Conservation (phyloP, 2,113 vertebrate genomes). For the Euleptes europaea region DNA sequence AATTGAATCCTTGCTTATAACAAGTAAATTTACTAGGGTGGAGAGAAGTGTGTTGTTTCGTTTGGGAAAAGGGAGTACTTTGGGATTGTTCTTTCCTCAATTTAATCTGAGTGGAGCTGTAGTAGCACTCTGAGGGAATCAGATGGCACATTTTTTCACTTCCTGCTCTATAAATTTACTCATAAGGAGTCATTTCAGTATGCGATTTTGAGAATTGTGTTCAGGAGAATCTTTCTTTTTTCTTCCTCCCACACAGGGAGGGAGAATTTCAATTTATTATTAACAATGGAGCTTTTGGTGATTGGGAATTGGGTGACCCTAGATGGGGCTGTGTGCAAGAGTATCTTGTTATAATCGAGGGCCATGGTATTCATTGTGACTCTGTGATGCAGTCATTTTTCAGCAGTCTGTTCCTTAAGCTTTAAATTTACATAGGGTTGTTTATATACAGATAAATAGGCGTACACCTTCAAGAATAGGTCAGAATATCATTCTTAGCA, state of each 20-base stretch:
- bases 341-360: background rate
- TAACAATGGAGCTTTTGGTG: background rate
- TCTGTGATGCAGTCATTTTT: too few species aligned
- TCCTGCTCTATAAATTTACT: too few species aligned
- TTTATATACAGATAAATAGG: background rate
- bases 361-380: background rate
- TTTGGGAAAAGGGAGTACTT: too few species aligned
- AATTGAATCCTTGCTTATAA: too few species aligned
- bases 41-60: too few species aligned
- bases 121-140: too few species aligned
- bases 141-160: too few species aligned
- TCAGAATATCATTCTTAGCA: background rate
- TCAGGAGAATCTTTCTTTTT: background rate
- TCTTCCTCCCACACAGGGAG: background rate
- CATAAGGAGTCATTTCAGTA: too few species aligned
- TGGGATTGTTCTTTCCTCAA: too few species aligned
- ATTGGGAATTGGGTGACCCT: background rate
- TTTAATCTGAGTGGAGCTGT: too few species aligned
- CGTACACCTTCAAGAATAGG: background rate
- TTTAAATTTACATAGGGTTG: background rate
- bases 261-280: background rate
- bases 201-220: background rate
- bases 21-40: too few species aligned
- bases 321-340: background rate
- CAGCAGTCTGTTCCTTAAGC: too few species aligned